A percentile compares a stretch with the other conserved stretches of the same genome.
Conservation (phyloP, 2,888 invertebrate genomes). For the Tanytarsus gracilentus region DNA sequence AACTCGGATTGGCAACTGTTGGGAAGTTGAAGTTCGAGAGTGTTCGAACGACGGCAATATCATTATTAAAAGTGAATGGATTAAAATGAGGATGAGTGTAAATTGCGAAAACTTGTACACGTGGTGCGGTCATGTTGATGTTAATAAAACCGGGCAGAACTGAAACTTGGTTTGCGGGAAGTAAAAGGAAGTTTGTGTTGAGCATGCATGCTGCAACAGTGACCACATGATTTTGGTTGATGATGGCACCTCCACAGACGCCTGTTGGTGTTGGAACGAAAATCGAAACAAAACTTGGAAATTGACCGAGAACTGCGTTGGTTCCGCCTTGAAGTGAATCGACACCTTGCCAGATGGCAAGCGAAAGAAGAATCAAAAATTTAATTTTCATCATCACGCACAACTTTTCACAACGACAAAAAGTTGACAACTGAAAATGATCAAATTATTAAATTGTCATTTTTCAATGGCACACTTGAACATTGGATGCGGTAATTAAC, state of each 20-base stretch:
- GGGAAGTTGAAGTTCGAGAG: conserved; percentile 11
- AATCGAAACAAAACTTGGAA: conserved; percentile 10
- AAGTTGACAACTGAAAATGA: background rate
- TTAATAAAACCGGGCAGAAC: background rate
- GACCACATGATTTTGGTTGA: conserved; percentile 30
- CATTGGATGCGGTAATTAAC: too few species aligned
- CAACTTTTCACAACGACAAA: background rate
- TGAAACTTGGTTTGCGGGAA: background rate
- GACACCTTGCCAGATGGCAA: background rate
- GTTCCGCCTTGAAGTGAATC: background rate
- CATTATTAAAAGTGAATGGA: conserved; percentile 30
- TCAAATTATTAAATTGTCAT: too few species aligned
- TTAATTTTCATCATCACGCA: background rate
- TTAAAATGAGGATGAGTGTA: conserved; percentile 29
- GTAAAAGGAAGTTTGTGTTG: background rate
- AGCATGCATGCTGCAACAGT: conserved; percentile 30
- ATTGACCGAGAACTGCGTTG: background rate
- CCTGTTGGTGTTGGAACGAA: conserved; percentile 17
- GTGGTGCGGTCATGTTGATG: background rate
- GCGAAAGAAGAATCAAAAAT: background rate
- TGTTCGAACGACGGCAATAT: conserved; percentile 30
- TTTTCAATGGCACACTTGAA: too few species aligned
- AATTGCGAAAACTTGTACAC: conserved; percentile 18
- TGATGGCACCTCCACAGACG: conserved; percentile 30
- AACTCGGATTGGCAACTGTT: background rate